Base-by-base conservation (phyloP, 2,797 vertebrate species). In the Sebastolobus alascanus region DNA sequence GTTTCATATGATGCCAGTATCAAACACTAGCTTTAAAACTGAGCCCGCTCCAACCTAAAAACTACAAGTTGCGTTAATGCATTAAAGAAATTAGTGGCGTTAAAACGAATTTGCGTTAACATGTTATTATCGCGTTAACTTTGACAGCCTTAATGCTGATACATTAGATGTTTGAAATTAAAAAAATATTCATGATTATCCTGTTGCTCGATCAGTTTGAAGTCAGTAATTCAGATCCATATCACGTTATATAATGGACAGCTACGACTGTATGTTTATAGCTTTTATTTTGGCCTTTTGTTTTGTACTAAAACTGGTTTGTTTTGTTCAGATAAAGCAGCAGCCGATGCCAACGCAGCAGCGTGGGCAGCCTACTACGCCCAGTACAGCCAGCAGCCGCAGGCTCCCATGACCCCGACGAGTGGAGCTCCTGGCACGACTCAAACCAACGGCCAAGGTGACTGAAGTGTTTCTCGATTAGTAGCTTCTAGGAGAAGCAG, bases 361-460 rank as follows among this genome's bases (percentile, higher is more conserved):
- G 98, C 99, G 0, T 99, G 99, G 99, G 99, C 99, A 79, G 99
- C 99, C 13, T 99, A 99, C 89, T 99, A 99, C 76, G 98, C 99
- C 89, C 99, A 99, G 93, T 99, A 99, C 46, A 96, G 99, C 86
- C 98, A 99, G 83, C 99, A 99, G 96, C 98, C 98, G 18, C 99
- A 98, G 90, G 97, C 98, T 38, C 97, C 98, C 64, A 98, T 99
- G 95, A 97, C 98, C 73, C 97, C 98, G 38, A 96, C 98, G 64
- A 94, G 96, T 20, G 97, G 96, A 75, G 98, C 97, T 67, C 98
- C 98, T 33, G 92, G 97, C 84, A 96, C 97, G 40, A 95, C 96
- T 82, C 99, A 99, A 80, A 96, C 97, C 81, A 99, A 99, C 13
- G 99, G 98, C 86, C 98, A 99, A 99, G 98, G 99, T 99, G 97